phyloP scores from a whole-genome alignment of 2,797 vertebrate genomes.

The Megalops cyprinoides region DNA sequence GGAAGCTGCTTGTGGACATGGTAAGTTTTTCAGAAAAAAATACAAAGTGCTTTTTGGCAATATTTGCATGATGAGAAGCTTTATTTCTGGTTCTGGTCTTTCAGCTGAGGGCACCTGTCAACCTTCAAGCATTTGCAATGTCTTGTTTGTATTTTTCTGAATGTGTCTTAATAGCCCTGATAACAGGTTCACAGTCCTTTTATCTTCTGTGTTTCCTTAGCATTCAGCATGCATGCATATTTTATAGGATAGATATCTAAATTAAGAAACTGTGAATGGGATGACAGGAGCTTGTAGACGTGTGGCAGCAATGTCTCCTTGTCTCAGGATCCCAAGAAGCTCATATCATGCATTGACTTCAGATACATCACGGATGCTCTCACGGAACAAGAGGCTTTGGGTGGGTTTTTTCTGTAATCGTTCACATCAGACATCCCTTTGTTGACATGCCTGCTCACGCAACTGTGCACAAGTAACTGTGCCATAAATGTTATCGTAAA shows the following conservation, averaged over 20 bases:
- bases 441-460: neutral
- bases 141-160: neutral
- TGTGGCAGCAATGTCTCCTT: constrained; percentile 23
- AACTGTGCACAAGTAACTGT: neutral
- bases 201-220: neutral
- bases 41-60: neutral
- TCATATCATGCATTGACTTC: constrained; percentile 84
- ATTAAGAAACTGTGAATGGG: neutral
- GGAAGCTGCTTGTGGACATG: constrained; percentile 81
- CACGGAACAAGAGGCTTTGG: constrained; percentile 77
- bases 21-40: constrained; percentile 65
- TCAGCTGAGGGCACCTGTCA: neutral
- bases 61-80: neutral
- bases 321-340: constrained; percentile 68
- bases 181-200: neutral
- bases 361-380: constrained; percentile 79
- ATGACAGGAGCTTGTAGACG: neutral
- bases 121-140: neutral
- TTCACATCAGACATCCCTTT: neutral
- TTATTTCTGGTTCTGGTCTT: neutral
- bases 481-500: too few relatives aligned
- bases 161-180: neutral
- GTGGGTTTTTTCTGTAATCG: constrained; percentile 55
- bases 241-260: neutral
- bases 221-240: neutral